Conservation (phyloP, 2,888 invertebrate species). For the Diloba caeruleocephala region DNA sequence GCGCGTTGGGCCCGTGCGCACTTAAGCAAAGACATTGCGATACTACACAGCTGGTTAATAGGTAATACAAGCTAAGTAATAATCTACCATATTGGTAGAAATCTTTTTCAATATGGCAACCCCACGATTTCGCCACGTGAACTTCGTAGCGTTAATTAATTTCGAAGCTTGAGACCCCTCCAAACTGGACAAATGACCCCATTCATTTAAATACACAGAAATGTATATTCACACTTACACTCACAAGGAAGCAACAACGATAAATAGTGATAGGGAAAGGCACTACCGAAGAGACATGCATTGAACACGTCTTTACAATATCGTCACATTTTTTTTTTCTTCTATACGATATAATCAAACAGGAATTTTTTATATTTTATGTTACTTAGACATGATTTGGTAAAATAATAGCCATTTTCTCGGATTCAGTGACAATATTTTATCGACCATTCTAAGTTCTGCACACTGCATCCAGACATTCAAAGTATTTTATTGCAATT, state of each 20-base stretch:
- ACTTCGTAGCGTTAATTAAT: slow-evolving; percentile 13
- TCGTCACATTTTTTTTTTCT: not conserved
- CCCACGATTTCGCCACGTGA: slow-evolving; percentile 25
- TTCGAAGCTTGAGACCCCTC: slow-evolving; percentile 16
- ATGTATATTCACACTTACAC: slow-evolving; percentile 21
- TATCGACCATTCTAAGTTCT: slow-evolving; percentile 16
- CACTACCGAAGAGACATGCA: slow-evolving; percentile 71
- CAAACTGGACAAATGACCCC: slow-evolving; percentile 33
- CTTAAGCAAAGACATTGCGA: slow-evolving; percentile 55
- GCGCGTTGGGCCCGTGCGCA: slow-evolving; percentile 63
- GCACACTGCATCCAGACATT: slow-evolving; percentile 9
- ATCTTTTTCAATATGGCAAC: slow-evolving; percentile 32
- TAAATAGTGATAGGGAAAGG: slow-evolving; percentile 60
- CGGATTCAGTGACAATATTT: no score
- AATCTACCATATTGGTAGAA: slow-evolving; percentile 54
- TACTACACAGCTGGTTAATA: slow-evolving; percentile 62
- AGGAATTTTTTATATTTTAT: no score
- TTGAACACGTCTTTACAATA: slow-evolving; percentile 26
- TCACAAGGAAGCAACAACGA: slow-evolving; percentile 43
- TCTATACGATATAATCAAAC: no score
- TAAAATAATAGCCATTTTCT: no score
- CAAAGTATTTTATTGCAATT: not conserved
- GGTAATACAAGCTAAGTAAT: slow-evolving; percentile 49
- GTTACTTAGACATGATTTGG: no score
- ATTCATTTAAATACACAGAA: slow-evolving; percentile 18